phyloP scores from a whole-genome alignment of 2,797 vertebrate species.

The Cygnus olor region DNA sequence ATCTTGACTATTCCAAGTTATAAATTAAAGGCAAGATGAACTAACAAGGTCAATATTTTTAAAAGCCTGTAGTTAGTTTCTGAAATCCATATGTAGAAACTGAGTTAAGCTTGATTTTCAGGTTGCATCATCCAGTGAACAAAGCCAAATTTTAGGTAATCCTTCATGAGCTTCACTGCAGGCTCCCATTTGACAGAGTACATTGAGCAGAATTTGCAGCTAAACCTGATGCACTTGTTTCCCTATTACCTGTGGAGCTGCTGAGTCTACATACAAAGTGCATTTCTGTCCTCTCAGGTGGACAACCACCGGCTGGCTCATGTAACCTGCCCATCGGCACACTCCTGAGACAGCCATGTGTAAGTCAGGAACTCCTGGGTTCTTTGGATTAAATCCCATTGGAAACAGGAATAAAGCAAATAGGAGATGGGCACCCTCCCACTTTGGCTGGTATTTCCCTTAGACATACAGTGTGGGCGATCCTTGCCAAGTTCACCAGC shows the following conservation, averaged over 20 bases:
- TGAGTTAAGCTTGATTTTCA: not conserved
- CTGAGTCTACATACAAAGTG: not conserved
- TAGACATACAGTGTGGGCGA: not conserved
- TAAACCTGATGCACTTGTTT: not conserved
- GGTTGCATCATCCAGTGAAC: not conserved
- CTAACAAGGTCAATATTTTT: not conserved
- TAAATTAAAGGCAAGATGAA: not conserved
- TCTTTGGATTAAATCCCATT: not conserved
- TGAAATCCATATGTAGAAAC: not conserved
- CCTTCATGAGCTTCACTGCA: not conserved
- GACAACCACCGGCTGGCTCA: no score
- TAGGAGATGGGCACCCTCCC: not conserved
- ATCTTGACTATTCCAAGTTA: not conserved
- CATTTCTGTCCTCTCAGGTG: not conserved
- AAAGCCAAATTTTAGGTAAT: not conserved
- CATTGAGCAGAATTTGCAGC: not conserved
- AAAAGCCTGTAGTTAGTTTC: not conserved
- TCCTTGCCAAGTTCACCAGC: not conserved
- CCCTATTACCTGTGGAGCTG: not conserved
- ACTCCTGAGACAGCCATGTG: accelerated
- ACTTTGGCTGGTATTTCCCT: not conserved
- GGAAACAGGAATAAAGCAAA: not conserved
- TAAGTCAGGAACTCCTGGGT: not conserved
- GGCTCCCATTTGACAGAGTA: not conserved
- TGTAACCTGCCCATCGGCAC: not conserved